phyloP scores from a whole-genome alignment of 2,113 vertebrate species.

The Butastur rufipennis region DNA sequence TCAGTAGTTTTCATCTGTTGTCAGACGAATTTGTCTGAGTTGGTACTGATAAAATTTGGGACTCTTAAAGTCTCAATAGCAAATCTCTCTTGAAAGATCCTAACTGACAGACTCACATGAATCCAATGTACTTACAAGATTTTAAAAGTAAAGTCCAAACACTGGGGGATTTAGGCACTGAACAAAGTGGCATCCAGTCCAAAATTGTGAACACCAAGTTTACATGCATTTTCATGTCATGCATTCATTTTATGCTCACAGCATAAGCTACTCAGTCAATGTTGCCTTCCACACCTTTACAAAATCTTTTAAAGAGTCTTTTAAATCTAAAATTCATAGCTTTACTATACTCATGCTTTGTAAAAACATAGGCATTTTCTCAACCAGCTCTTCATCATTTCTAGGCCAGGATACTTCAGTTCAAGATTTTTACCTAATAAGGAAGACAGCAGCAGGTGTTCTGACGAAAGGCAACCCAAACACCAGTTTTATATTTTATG shows the following conservation, averaged over 20 bases:
- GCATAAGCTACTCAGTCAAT: background rate
- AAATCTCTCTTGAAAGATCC: background rate
- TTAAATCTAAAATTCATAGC: background rate
- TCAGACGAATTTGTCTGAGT: background rate
- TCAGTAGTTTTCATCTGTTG: background rate
- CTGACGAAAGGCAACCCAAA: background rate
- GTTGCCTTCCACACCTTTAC: background rate
- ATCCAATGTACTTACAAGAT: background rate
- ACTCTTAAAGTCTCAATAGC: background rate
- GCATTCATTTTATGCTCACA: background rate
- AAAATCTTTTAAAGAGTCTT: background rate
- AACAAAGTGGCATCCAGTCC: background rate
- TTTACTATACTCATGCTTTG: background rate
- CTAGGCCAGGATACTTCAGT: background rate
- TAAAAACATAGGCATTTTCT: background rate
- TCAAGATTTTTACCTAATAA: background rate
- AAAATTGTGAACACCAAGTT: background rate
- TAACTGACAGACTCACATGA: background rate
- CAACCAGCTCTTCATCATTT: background rate
- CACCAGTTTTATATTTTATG: background rate
- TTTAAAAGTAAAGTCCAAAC: background rate
- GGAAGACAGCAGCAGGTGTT: accelerated
- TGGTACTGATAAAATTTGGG: background rate
- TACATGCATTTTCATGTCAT: background rate
- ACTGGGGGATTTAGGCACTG: background rate